Evolutionary conservation across 2,888 invertebrate species (phyloP).

Genomic region (Lucinisca nassula): DNA sequence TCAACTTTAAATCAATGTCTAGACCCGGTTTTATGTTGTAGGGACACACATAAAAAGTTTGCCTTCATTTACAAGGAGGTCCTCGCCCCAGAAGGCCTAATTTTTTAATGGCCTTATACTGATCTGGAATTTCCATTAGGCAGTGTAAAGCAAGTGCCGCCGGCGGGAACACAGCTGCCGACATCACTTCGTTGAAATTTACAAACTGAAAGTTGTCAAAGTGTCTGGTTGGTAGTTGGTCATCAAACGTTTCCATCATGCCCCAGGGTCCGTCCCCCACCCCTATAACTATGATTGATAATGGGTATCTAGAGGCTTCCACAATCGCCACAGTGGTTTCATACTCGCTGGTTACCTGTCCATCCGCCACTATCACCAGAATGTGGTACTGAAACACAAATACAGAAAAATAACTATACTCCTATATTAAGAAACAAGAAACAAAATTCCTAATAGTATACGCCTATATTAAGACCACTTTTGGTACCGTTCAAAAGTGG

Average conservation of each 20-base stretch:
- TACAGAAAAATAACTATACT: too few species aligned
- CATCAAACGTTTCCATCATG: slow-evolving; percentile 74
- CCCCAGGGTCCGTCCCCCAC: slow-evolving; percentile 85
- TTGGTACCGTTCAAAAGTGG: too few species aligned
- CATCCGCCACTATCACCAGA: slow-evolving; percentile 89
- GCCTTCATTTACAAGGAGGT: too few species aligned
- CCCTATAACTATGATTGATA: slow-evolving; percentile 89
- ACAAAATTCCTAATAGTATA: too few species aligned
- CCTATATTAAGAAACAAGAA: too few species aligned
- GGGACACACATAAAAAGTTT: too few species aligned
- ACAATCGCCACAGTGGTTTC: slow-evolving; percentile 88
- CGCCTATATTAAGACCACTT: too few species aligned
- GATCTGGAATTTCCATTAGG: slow-evolving; percentile 89
- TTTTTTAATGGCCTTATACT: slow-evolving; percentile 85
- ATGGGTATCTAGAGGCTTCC: slow-evolving; percentile 88
- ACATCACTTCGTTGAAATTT: slow-evolving; percentile 83
- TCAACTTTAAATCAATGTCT: too few species aligned
- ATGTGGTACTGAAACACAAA: slow-evolving; percentile 88
- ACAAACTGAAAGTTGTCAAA: slow-evolving; percentile 89
- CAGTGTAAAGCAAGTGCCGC: slow-evolving; percentile 88
- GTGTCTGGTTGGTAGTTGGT: slow-evolving; percentile 88
- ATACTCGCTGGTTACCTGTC: slow-evolving; percentile 89
- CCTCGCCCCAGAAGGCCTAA: too few species aligned
- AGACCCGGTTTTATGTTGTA: too few species aligned
- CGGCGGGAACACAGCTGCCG: slow-evolving; percentile 75